A percentile compares a stretch with the other conserved stretches of the same genome.
Evolutionary conservation across 2,797 vertebrate species (phyloP).

Genomic region (Myotis daubentonii): DNA sequence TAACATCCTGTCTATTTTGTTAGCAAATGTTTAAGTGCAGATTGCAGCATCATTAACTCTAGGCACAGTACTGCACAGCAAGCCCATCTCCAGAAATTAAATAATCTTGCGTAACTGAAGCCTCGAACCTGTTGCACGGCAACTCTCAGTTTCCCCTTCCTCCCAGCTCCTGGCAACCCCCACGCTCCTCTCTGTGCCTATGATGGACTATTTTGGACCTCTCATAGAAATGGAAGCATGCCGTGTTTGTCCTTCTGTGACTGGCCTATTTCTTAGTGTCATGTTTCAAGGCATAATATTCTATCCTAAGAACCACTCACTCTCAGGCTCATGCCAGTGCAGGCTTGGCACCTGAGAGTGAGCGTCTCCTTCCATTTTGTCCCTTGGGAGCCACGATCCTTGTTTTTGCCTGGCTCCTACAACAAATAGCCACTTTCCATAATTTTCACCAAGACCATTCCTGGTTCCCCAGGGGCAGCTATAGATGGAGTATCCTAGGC

Average conservation of each 20-base stretch:
- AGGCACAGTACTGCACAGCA: too few species aligned
- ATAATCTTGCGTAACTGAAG: neutral
- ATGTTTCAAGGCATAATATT: neutral
- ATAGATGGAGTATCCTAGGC: neutral
- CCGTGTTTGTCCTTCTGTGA: neutral
- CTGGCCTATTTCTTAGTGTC: neutral
- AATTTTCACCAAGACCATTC: neutral
- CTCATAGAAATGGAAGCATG: neutral
- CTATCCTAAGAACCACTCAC: neutral
- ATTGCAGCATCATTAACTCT: neutral
- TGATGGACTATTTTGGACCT: neutral
- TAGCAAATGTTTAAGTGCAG: neutral
- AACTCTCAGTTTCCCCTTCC: neutral
- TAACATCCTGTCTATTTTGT: neutral
- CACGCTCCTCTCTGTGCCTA: neutral
- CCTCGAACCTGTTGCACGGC: neutral
- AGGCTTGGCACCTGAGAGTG: neutral
- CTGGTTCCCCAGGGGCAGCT: neutral
- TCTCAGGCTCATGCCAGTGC: neutral
- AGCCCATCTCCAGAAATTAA: neutral
- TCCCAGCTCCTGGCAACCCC: neutral
- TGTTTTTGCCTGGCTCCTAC: neutral
- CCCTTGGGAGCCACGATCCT: neutral
- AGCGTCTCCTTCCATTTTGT: neutral
- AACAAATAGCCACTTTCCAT: neutral